These are phyloP conservation scores for Camptogramma bilineatum DNA, from an alignment of 2,888 invertebrate species.

Conservation along the genomic window DNA sequence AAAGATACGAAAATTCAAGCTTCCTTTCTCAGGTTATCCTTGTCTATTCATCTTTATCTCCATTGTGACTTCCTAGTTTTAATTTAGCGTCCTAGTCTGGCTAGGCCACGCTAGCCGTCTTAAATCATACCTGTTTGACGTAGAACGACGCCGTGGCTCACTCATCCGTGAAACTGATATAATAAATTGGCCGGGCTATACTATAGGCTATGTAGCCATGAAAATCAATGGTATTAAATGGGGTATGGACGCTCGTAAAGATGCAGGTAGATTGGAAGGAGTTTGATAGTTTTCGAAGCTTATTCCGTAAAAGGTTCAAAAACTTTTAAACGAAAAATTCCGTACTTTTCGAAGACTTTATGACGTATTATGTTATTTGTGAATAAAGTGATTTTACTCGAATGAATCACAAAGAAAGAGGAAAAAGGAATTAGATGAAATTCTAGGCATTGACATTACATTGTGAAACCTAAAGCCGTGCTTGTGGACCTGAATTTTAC, in stretches of 20 bases:
- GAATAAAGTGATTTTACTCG: too few relatives aligned
- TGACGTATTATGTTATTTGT: too few relatives aligned
- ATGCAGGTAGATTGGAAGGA: conserved; percentile 37
- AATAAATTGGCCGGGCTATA: conserved; percentile 58
- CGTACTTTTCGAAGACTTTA: too few relatives aligned
- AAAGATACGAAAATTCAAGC: not conserved
- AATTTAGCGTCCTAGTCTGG: conserved; percentile 65
- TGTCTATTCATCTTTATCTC: conserved; percentile 27
- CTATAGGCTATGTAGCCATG: conserved; percentile 48
- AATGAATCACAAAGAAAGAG: too few relatives aligned
- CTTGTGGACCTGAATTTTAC: too few relatives aligned
- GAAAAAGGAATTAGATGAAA: too few relatives aligned
- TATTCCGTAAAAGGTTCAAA: not conserved
- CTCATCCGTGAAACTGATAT: conserved; percentile 69
- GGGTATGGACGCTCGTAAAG: conserved; percentile 46
- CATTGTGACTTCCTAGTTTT: conserved; percentile 52
- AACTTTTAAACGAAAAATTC: too few relatives aligned
- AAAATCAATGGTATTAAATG: conserved; percentile 61
- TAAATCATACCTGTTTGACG: conserved; percentile 75
- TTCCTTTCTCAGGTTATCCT: conserved; percentile 6
- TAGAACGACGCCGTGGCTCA: conserved; percentile 59
- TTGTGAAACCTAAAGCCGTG: too few relatives aligned
- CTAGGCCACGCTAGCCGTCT: conserved; percentile 57
- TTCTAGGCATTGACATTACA: too few relatives aligned
- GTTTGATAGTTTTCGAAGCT: conserved; percentile 14